phyloP scores from a whole-genome alignment of 1,140 invertebrate species.

The Diploscapter pachys region DNA sequence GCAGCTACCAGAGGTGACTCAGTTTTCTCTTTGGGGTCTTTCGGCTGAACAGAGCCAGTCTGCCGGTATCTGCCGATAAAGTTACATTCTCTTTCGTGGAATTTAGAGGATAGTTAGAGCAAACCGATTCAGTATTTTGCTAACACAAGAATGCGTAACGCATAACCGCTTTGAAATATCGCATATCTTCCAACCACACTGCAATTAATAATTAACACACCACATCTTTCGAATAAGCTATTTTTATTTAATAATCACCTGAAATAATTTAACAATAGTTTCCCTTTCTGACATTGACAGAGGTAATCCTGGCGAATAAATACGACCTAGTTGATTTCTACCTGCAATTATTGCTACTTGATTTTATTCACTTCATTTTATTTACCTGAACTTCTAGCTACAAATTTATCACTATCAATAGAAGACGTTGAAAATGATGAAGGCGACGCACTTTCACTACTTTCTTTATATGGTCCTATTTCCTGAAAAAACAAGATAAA shows the following conservation, averaged over 20 bases:
- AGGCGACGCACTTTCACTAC: no score
- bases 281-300: slow-evolving; percentile 53
- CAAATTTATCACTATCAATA: no score
- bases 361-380: no score
- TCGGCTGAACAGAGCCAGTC: slow-evolving; percentile 52
- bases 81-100: no score
- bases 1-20: slow-evolving; percentile 54
- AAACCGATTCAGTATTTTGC: slow-evolving; percentile 54
- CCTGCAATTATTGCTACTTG: slow-evolving; percentile 26
- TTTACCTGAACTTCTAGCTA: no score
- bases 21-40: slow-evolving; percentile 53
- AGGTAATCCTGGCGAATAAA: slow-evolving; percentile 51
- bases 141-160: slow-evolving; percentile 56
- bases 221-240: not conserved
- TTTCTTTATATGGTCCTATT: no score
- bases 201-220: not conserved
- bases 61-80: slow-evolving; percentile 44
- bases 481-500: no score
- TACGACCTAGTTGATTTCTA: slow-evolving; percentile 55
- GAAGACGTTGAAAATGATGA: no score
- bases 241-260: slow-evolving; percentile 9
- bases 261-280: slow-evolving; percentile 50
- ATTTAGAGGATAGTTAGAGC: no score
- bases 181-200: slow-evolving; percentile 58
- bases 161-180: slow-evolving; percentile 57